Conservation (phyloP, 2,888 invertebrate genomes). For the Eupithecia subumbrata region DNA sequence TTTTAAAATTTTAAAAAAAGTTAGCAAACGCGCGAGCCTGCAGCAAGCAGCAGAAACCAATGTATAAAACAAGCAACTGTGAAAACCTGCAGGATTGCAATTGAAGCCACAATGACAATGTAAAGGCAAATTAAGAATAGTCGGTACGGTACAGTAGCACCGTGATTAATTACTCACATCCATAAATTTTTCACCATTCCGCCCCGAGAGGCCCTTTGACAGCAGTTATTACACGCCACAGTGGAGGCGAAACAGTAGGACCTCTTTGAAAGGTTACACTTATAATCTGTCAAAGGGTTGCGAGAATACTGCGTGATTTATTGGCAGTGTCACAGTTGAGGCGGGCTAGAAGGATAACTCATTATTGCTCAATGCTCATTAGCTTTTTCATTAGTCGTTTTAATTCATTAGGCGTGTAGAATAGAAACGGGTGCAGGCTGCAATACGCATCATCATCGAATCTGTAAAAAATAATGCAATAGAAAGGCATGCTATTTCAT, state of each 20-base stretch:
- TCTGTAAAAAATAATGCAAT: background rate
- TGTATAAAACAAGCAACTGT: background rate
- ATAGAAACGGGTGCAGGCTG: background rate
- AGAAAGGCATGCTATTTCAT: background rate
- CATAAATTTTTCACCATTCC: conserved; percentile 41
- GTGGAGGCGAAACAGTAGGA: conserved; percentile 38
- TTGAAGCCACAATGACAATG: conserved; percentile 2
- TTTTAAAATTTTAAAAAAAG: no score
- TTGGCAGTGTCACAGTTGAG: conserved; percentile 49
- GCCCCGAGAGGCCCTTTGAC: conserved; percentile 40
- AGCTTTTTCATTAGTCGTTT: background rate
- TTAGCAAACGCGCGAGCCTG: background rate
- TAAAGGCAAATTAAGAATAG: conserved; percentile 7
- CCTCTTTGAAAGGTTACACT: conserved; percentile 34
- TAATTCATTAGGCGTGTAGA: no score
- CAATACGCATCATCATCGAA: background rate
- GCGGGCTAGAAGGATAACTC: conserved; percentile 11
- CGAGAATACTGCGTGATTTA: conserved; percentile 42
- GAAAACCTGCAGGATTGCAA: background rate
- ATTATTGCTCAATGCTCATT: background rate
- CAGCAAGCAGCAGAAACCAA: background rate
- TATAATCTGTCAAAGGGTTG: conserved; percentile 36
- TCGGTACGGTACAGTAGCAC: conserved; percentile 5
- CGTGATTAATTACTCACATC: conserved; percentile 25
- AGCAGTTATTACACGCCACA: conserved; percentile 34